Conservation (phyloP, 1,140 invertebrate genomes). For the Lanistes nyassanus region DNA sequence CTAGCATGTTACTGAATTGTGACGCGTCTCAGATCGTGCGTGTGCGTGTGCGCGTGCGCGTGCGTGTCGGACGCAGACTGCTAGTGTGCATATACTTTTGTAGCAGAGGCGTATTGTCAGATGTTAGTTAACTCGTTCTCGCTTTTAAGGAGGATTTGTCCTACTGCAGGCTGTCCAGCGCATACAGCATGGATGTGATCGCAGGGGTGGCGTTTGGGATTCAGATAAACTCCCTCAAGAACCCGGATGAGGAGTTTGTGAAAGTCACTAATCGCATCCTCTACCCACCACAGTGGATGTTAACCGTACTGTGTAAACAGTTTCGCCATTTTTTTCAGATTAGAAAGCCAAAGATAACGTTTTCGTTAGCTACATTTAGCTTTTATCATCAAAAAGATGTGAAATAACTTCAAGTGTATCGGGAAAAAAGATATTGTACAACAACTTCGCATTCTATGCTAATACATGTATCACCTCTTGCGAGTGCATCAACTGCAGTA, state of each 20-base stretch:
- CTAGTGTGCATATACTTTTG: not conserved
- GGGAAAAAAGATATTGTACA: not conserved
- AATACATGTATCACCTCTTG: not conserved
- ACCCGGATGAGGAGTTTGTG: conserved; percentile 62
- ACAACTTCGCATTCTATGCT: no score
- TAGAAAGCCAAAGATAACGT: no score
- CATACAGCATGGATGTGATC: conserved; percentile 73
- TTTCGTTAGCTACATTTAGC: not conserved
- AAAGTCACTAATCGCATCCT: conserved; percentile 45
- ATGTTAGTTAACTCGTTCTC: not conserved
- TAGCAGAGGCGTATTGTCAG: not conserved
- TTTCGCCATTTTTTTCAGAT: no score
- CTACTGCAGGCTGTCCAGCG: conserved; percentile 36
- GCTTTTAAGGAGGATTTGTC: not conserved
- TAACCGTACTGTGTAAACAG: conserved; percentile 12
- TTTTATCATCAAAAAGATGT: not conserved
- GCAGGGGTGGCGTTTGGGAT: conserved; percentile 72
- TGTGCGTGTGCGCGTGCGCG: no score
- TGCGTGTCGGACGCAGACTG: not conserved
- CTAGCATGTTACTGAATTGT: not conserved
- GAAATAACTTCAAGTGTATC: not conserved
- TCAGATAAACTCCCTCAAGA: conserved; percentile 68
- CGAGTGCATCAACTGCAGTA: no score
- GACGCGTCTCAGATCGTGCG: no score
- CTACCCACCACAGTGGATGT: conserved; percentile 7